Evolutionary conservation across 2,888 invertebrate genomes (phyloP).

Genomic region (Rhingia rostrata): DNA sequence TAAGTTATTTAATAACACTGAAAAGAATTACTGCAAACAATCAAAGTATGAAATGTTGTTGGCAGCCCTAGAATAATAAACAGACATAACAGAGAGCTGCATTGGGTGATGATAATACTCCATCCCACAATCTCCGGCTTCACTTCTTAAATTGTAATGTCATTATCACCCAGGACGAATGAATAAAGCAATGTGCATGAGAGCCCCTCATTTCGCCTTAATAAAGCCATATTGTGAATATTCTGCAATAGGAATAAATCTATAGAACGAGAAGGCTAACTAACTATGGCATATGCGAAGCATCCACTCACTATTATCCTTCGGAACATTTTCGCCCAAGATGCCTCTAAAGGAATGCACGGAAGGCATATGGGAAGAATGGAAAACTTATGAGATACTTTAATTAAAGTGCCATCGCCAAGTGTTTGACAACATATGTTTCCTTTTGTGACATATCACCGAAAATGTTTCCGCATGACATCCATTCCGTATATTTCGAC

Average conservation of each 20-base stretch:
- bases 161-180: slow-evolving; percentile 62
- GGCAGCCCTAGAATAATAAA: slow-evolving; percentile 28
- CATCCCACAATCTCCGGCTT: slow-evolving; percentile 39
- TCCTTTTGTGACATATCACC: slow-evolving; percentile 72
- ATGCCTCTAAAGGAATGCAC: slow-evolving; percentile 24
- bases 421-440: slow-evolving; percentile 73
- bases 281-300: slow-evolving; percentile 49
- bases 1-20: no score
- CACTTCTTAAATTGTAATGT: slow-evolving; percentile 61
- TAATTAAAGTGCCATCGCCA: slow-evolving; percentile 74
- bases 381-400: slow-evolving; percentile 70
- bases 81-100: slow-evolving; percentile 4
- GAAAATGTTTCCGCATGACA: slow-evolving; percentile 70
- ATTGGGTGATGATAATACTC: slow-evolving; percentile 48
- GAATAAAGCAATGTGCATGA: slow-evolving; percentile 53
- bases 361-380: slow-evolving; percentile 21
- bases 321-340: slow-evolving; percentile 28
- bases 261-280: slow-evolving; percentile 41
- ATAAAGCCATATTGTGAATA: slow-evolving; percentile 63
- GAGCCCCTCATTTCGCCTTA: slow-evolving; percentile 47
- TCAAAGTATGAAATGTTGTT: slow-evolving; percentile 7
- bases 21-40: not conserved
- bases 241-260: slow-evolving; percentile 45
- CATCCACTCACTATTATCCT: slow-evolving; percentile 28
- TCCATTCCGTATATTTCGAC: slow-evolving; percentile 41